phyloP scores from a whole-genome alignment of 2,888 invertebrate species.

The Lagria hirta region DNA sequence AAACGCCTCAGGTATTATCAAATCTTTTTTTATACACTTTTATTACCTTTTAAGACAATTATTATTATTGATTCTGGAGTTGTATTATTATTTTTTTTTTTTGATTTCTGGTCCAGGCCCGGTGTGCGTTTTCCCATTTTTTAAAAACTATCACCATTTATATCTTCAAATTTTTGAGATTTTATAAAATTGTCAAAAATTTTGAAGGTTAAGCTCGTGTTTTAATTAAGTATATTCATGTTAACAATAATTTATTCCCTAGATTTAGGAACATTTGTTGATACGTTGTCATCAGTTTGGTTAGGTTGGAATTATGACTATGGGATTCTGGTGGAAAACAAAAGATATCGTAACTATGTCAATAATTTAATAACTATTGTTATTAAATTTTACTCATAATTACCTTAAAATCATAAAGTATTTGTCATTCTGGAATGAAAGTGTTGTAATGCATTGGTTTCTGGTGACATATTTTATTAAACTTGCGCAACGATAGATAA shows the following conservation, averaged over 20 bases:
- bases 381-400: no score
- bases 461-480: no score
- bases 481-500: no score
- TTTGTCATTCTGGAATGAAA: no score
- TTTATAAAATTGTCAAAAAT: neutral
- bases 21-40: slow-evolving; percentile 59
- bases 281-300: no score
- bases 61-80: slow-evolving; percentile 44
- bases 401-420: no score
- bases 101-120: slow-evolving; percentile 40
- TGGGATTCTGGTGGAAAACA: no score
- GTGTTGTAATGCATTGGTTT: no score
- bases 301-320: no score
- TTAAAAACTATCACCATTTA: slow-evolving; percentile 12
- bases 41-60: slow-evolving; percentile 49
- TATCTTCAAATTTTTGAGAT: slow-evolving; percentile 6
- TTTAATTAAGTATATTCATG: neutral
- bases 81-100: slow-evolving; percentile 38
- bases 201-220: slow-evolving; percentile 8
- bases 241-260: slow-evolving; percentile 1
- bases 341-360: no score
- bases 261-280: no score
- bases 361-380: no score
- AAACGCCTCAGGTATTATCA: slow-evolving; percentile 62
- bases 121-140: slow-evolving; percentile 30